These are phyloP conservation scores for Malacoctenus gilli DNA, from an alignment of 2,797 vertebrate genomes.

Conservation along the genomic window DNA sequence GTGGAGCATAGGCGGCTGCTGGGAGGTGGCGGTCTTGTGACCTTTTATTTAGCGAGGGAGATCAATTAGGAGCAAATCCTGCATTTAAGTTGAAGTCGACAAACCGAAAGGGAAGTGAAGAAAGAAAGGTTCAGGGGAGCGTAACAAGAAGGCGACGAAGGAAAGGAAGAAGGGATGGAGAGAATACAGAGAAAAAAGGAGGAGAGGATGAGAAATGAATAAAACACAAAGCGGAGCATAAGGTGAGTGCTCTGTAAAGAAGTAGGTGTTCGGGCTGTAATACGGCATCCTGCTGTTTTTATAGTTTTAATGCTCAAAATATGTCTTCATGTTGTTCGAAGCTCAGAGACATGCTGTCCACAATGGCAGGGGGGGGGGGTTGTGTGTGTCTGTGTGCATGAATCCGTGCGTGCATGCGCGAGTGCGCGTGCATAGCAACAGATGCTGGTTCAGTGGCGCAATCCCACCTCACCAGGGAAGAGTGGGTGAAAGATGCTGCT, in stretches of 20 bases:
- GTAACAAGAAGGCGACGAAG: neutral
- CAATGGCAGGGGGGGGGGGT: slow-evolving; percentile 43
- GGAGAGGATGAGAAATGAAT: neutral
- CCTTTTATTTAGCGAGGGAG: slow-evolving; percentile 39
- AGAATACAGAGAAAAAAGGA: neutral
- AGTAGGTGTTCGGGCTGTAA: slow-evolving; percentile 31
- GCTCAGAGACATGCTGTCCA: slow-evolving; percentile 47
- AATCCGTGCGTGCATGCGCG: too few species aligned
- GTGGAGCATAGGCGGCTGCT: neutral
- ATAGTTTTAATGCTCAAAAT: slow-evolving; percentile 46
- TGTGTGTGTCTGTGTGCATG: slow-evolving; percentile 4
- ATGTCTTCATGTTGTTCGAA: slow-evolving; percentile 47
- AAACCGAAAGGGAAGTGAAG: slow-evolving; percentile 6
- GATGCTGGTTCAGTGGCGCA: slow-evolving; percentile 69
- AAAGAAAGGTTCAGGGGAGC: neutral
- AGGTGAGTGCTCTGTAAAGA: slow-evolving; percentile 8
- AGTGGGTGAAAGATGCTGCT: slow-evolving; percentile 55
- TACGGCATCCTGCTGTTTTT: slow-evolving; percentile 42
- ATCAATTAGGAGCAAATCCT: slow-evolving; percentile 44
- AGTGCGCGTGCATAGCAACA: slow-evolving; percentile 41
- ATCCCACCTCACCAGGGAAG: slow-evolving; percentile 68
- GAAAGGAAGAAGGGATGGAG: neutral
- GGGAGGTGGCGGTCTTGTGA: neutral
- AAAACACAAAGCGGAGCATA: slow-evolving; percentile 1
- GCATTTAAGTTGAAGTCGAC: slow-evolving; percentile 8